Percentiles rank a stretch among this genome's conserved stretches.
These are phyloP conservation scores for Linurgus olivaceus DNA, from an alignment of 2,797 vertebrate species.

Conservation along the genomic window DNA sequence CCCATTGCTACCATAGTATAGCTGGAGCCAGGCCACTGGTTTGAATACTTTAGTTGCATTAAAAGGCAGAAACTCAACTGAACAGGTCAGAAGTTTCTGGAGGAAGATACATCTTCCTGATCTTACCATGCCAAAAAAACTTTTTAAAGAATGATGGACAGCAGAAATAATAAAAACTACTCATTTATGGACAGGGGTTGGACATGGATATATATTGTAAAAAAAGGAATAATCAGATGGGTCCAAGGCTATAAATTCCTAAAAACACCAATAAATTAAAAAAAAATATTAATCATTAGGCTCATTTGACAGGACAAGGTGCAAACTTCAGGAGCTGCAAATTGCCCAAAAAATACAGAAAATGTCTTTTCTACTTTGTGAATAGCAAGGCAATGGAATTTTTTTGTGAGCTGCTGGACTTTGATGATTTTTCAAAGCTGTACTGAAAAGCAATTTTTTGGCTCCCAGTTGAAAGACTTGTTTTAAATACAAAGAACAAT, in stretches of 20 bases:
- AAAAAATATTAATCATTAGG: background rate
- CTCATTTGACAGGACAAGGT: background rate
- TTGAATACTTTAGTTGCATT: background rate
- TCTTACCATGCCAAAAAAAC: background rate
- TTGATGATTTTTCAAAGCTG: conserved; percentile 23
- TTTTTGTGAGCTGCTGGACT: background rate
- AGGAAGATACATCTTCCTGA: background rate
- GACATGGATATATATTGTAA: background rate
- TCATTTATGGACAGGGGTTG: background rate
- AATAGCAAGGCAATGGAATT: background rate
- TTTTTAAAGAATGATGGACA: background rate
- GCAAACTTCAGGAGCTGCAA: background rate
- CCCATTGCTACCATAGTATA: background rate
- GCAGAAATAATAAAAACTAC: background rate
- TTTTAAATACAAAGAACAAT: conserved; percentile 42
- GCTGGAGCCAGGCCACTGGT: accelerated
- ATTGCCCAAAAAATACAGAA: background rate
- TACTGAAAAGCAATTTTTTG: background rate
- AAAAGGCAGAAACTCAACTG: background rate
- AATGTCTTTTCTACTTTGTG: background rate
- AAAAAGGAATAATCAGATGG: background rate
- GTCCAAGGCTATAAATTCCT: background rate
- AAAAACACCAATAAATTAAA: background rate
- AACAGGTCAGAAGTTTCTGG: background rate
- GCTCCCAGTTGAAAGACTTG: conserved; percentile 10